A percentile compares a stretch with the other conserved stretches of the same genome.
Evolutionary conservation across 2,888 invertebrate species (phyloP).

Genomic region (Coenonympha glycerion): DNA sequence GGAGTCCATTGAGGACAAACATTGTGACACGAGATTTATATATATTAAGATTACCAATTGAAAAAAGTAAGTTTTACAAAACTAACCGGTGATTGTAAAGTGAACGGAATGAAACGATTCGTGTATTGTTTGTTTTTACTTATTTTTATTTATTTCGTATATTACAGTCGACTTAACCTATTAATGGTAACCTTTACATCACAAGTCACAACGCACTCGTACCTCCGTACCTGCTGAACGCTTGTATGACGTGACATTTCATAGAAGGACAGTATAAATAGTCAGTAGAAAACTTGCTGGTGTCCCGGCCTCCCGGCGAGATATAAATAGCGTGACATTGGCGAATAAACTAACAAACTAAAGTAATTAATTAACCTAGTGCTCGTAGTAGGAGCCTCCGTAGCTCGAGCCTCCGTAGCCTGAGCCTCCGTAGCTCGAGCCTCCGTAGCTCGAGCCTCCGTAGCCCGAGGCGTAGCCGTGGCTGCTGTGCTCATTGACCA

Average conservation of each 20-base stretch:
- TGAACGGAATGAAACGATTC: constrained; percentile 39
- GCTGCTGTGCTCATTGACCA: constrained; percentile 48
- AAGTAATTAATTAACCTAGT: constrained; percentile 49
- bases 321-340: constrained; percentile 52
- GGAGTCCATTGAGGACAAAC: too few species aligned
- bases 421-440: constrained; percentile 37
- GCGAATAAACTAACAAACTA: constrained; percentile 46
- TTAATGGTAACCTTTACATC: constrained; percentile 71
- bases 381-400: constrained; percentile 50
- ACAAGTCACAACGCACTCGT: constrained; percentile 68
- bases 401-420: constrained; percentile 35
- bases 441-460: background rate
- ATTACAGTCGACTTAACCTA: constrained; percentile 67
- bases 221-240: constrained; percentile 46
- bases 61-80: too few species aligned
- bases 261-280: constrained; percentile 66
- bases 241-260: constrained; percentile 60
- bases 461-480: constrained; percentile 23
- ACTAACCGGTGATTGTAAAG: too few species aligned
- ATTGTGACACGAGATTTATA: too few species aligned
- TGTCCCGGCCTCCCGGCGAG: constrained; percentile 66
- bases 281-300: constrained; percentile 49
- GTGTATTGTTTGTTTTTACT: constrained; percentile 41
- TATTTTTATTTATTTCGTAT: constrained; percentile 49
- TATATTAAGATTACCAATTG: too few species aligned